These are phyloP conservation scores for Escarpia spicata DNA, from an alignment of 2,888 invertebrate genomes.

Conservation along the genomic window DNA sequence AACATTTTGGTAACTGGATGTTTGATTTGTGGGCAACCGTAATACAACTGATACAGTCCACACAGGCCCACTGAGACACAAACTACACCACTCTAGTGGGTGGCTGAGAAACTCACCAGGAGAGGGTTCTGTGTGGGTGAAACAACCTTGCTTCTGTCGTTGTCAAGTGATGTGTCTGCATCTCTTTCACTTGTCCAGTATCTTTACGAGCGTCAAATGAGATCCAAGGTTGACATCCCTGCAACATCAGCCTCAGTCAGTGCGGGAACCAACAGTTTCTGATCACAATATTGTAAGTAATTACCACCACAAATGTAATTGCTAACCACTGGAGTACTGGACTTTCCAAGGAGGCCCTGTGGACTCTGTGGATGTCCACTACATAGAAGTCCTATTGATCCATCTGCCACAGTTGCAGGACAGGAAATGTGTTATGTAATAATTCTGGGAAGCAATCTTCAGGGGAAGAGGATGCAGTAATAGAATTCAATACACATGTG, in stretches of 20 bases:
- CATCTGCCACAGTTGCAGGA: background rate
- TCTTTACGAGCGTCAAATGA: background rate
- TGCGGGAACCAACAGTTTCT: background rate
- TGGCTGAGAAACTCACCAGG: background rate
- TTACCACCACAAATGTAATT: conserved; percentile 2
- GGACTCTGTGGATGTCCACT: background rate
- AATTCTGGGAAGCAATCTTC: background rate
- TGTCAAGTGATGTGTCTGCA: background rate
- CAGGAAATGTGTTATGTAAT: background rate
- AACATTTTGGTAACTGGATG: too few species aligned
- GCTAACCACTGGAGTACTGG: background rate
- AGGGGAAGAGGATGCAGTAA: background rate
- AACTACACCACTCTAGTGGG: background rate
- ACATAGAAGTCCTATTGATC: background rate
- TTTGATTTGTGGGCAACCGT: too few species aligned
- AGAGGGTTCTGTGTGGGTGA: background rate
- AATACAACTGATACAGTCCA: too few species aligned
- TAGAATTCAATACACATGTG: background rate
- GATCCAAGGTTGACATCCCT: background rate
- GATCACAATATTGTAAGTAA: background rate
- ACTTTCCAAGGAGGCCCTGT: background rate
- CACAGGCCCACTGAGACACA: too few species aligned
- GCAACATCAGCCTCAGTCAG: background rate
- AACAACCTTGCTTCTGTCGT: background rate
- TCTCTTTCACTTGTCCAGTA: background rate